Conservation (phyloP, 2,113 vertebrate species). For the Arothron firmamentum region DNA sequence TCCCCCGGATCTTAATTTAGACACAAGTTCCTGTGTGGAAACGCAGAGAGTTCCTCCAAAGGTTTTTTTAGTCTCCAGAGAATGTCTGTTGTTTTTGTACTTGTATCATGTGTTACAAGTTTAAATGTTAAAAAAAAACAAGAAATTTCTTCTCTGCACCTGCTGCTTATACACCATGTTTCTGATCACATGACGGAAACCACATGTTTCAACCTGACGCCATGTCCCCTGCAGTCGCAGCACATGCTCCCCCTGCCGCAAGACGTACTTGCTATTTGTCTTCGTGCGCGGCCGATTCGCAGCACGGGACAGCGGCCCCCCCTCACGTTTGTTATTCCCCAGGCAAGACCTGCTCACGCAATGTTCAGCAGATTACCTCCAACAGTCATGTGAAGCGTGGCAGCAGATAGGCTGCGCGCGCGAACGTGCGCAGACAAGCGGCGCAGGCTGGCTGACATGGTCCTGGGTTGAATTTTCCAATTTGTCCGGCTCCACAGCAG, state of each 20-base stretch:
- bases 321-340: constrained; percentile 61
- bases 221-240: constrained; percentile 36
- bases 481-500: constrained; percentile 36
- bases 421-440: constrained; percentile 19
- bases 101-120: background rate
- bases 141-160: background rate
- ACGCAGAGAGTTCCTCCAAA: background rate
- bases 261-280: constrained; percentile 35
- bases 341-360: constrained; percentile 53
- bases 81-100: background rate
- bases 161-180: constrained; percentile 4
- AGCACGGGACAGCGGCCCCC: constrained; percentile 34
- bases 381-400: constrained; percentile 46
- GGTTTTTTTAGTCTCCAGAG: background rate
- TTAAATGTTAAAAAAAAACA: background rate
- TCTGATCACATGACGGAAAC: constrained; percentile 8
- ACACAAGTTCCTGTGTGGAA: constrained; percentile 1
- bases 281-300: constrained; percentile 35
- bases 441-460: background rate
- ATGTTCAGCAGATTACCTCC: constrained; percentile 63
- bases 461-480: constrained; percentile 3
- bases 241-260: constrained; percentile 23
- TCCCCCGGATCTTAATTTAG: background rate
- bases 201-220: constrained; percentile 13
- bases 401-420: constrained; percentile 22